Base-by-base conservation (phyloP, 2,888 invertebrate genomes). In the Ectobius pallidus region DNA sequence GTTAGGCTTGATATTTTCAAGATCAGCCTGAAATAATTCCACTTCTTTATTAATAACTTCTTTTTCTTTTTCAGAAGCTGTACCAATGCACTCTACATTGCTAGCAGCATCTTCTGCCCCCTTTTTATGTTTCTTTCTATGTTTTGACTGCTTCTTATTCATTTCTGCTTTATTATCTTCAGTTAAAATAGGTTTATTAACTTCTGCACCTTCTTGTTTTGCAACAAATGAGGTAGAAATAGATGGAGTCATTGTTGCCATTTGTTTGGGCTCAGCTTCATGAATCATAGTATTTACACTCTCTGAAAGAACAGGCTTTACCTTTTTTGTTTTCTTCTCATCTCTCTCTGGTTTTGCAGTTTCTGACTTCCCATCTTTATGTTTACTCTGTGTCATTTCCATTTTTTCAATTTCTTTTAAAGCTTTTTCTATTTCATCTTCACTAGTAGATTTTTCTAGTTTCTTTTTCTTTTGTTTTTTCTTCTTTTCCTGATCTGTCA, bases 361-460 rank as follows among this genome's bases (percentile, higher is more conserved):
- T 72, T 61, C 27, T 46, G n/a, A 22, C n/a, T 69, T 72, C 52
- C 69, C 62, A 32, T 39, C 34, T 62, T 72, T 72, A 16, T 72
- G 61, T 42, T 70, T 70, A 16, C 9, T 58, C 39, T 63, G 44
- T 18, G n/a, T 68, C 34, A 62, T 62, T 52, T 81, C 81, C 81
- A 83, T 81, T 49, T 79, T 80, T 44, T 81, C 81, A 52, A 85
- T 85, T 78, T 85, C 85, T 78, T 82, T 84, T 42, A 84, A 78
- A 67, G 84, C 84, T 75, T 82, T 82, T 72, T 85, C 86, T 67
- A 85, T 84, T 77, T 85, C 85, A 75, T 85, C 84, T 61, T 81
- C 82, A 18, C 20, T 39, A 9, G 16, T 18, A 11, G 42, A 16
- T 32, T 70, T 70, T 44, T 52, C 58, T 27, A 20, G 1, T 34